A percentile compares a stretch with the other conserved stretches of the same genome.
Conservation (phyloP, 2,797 vertebrate genomes). For the Pipistrellus kuhlii region DNA sequence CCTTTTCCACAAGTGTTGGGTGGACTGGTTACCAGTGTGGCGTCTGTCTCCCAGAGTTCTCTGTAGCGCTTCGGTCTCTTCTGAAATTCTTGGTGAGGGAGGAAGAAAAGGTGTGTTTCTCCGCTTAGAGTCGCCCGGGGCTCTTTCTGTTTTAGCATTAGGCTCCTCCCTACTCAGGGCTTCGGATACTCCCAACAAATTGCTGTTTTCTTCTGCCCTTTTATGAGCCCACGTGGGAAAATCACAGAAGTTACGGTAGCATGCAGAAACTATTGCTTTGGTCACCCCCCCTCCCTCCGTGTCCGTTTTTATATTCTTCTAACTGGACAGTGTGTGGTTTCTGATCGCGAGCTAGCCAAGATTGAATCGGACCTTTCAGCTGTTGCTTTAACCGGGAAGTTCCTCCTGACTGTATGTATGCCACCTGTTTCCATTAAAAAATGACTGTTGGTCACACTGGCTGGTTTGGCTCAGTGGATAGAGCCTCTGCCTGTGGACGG, state of each 20-base stretch:
- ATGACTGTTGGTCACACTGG: background rate
- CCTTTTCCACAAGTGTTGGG: background rate
- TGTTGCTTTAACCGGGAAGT: conserved; percentile 49
- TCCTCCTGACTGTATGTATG: background rate
- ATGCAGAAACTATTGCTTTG: background rate
- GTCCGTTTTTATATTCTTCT: background rate
- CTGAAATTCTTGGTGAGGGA: background rate
- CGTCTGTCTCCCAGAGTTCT: background rate
- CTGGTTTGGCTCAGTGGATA: too few species aligned
- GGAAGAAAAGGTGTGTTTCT: background rate
- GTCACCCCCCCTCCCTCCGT: too few species aligned
- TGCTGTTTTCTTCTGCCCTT: background rate
- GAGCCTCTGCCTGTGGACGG: too few species aligned
- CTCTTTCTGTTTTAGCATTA: background rate
- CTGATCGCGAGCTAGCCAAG: background rate
- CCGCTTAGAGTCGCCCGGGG: background rate
- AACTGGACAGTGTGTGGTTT: background rate
- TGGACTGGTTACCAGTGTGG: background rate
- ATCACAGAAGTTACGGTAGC: background rate
- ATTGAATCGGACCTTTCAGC: conserved; percentile 1
- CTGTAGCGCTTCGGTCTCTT: background rate
- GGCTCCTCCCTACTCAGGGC: background rate
- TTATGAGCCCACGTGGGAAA: background rate
- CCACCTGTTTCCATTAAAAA: conserved; percentile 72
- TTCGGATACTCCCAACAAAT: background rate